Evolutionary conservation across 2,888 invertebrate genomes (phyloP).

Genomic region (Leptopterna dolabrata): DNA sequence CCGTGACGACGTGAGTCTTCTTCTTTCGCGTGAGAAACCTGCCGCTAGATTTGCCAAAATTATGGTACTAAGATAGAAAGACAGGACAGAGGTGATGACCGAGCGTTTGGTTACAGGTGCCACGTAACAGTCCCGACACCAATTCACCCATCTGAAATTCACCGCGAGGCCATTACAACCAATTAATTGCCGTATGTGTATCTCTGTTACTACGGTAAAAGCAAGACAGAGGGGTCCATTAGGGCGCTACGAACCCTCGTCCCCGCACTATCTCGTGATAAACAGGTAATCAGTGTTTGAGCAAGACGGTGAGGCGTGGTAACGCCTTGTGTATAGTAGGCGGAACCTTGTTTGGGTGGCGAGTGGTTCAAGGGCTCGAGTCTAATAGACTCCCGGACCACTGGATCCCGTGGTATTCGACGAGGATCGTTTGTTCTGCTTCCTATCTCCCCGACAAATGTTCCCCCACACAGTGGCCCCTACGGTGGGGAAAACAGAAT

Average conservation of each 20-base stretch:
- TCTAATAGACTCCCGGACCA: background rate
- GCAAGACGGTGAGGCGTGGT: background rate
- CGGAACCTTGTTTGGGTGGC: background rate
- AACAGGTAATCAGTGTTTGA: constrained; percentile 3
- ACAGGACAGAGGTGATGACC: background rate
- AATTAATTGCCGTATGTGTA: background rate
- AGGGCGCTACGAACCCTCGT: background rate
- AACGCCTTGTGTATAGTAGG: background rate
- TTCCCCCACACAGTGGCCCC: background rate
- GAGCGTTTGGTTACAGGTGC: background rate
- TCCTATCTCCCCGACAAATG: background rate
- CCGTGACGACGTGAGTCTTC: too few relatives aligned
- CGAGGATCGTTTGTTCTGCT: background rate
- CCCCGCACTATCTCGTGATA: background rate
- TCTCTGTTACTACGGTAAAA: background rate
- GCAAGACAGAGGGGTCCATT: background rate
- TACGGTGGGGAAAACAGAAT: background rate
- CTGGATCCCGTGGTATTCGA: background rate
- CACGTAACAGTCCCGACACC: background rate
- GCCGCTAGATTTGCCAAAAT: too few relatives aligned
- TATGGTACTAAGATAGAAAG: background rate
- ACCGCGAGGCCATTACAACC: background rate
- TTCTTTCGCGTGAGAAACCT: too few relatives aligned
- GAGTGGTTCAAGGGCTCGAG: background rate
- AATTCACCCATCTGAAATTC: background rate